These are phyloP conservation scores for Cecidostiba fungosa DNA, from an alignment of 2,888 invertebrate species.

Conservation along the genomic window DNA sequence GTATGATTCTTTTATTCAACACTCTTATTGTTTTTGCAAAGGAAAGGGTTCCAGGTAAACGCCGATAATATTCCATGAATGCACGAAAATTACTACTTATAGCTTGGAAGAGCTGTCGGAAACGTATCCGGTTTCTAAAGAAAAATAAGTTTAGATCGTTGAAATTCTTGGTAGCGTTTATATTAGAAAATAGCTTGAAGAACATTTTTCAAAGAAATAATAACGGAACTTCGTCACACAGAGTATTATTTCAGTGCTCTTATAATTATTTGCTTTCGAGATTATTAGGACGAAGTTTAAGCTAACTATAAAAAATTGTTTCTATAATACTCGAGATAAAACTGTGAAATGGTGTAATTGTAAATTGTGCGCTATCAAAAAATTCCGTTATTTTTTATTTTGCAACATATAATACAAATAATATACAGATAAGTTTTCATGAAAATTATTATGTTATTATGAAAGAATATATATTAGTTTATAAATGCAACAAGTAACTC, in stretches of 20 bases:
- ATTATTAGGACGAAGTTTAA: neutral
- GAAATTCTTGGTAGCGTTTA: too few relatives aligned
- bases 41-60: neutral
- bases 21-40: neutral
- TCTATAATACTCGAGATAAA: too few relatives aligned
- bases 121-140: too few relatives aligned
- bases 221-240: neutral
- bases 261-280: neutral
- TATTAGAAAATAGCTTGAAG: neutral
- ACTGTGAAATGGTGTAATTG: too few relatives aligned
- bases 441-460: too few relatives aligned
- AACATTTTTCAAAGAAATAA: neutral
- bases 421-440: too few relatives aligned
- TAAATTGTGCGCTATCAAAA: too few relatives aligned
- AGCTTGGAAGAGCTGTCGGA: neutral
- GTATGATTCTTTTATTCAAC: neutral
- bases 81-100: neutral
- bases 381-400: too few relatives aligned
- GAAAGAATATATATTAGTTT: too few relatives aligned
- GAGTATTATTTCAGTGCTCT: neutral
- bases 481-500: too few relatives aligned
- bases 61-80: neutral
- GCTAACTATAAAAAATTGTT: too few relatives aligned
- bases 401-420: too few relatives aligned
- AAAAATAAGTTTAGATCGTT: neutral